These are phyloP conservation scores for Dromas ardeola DNA, from an alignment of 2,113 vertebrate genomes.

Conservation along the genomic window DNA sequence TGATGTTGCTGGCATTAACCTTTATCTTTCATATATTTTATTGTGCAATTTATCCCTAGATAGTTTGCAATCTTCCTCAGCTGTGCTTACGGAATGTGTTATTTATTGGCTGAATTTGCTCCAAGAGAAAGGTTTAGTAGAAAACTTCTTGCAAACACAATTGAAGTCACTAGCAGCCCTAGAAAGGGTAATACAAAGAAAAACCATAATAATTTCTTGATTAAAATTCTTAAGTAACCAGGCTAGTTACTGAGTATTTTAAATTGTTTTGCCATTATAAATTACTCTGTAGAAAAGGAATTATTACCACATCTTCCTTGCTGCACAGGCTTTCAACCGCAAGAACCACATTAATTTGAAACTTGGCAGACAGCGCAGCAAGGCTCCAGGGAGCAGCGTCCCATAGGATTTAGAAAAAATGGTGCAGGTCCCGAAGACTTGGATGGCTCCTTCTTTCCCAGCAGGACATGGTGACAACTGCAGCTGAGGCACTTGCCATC, in stretches of 20 bases:
- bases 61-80: conserved; percentile 25
- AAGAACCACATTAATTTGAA: conserved; percentile 61
- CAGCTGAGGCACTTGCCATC: background rate
- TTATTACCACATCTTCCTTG: conserved; percentile 54
- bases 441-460: background rate
- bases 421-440: background rate
- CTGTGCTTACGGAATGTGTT: conserved; percentile 24
- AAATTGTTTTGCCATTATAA: conserved; percentile 47
- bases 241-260: conserved; percentile 21
- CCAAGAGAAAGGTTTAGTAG: conserved; percentile 16
- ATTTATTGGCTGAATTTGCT: conserved; percentile 37
- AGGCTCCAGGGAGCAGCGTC: conserved; percentile 22
- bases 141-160: conserved; percentile 21
- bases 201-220: conserved; percentile 42
- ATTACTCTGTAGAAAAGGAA: conserved; percentile 43
- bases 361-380: conserved; percentile 20
- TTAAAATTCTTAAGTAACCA: conserved; percentile 57
- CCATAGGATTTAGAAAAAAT: conserved; percentile 7
- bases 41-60: conserved; percentile 46
- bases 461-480: background rate
- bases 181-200: conserved; percentile 11
- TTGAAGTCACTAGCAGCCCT: conserved; percentile 5
- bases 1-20: conserved; percentile 45
- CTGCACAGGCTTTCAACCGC: conserved; percentile 45
- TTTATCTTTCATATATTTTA: conserved; percentile 47